Evolutionary conservation across 1,140 invertebrate species (phyloP).

Genomic region (Tetramorium parvispinum): DNA sequence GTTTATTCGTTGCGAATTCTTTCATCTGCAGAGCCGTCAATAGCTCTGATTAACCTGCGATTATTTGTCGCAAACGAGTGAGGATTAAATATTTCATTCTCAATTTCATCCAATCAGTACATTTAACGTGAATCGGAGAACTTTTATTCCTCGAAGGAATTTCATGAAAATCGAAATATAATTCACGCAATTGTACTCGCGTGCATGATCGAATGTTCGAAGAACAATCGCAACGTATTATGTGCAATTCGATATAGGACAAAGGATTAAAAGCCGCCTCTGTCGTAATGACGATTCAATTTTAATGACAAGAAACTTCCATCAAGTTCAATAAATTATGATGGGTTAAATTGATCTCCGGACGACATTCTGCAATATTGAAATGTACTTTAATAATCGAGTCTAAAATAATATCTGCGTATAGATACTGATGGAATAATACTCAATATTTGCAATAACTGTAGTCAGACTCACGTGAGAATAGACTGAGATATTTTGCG

Average conservation of each 20-base stretch:
- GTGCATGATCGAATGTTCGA: neutral
- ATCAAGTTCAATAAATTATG: neutral
- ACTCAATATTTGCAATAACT: neutral
- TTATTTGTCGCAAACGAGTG: neutral
- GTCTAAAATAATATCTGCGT: neutral
- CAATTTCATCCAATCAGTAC: neutral
- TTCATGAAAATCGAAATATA: neutral
- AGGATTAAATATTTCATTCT: neutral
- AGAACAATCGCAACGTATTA: neutral
- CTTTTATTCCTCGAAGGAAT: neutral
- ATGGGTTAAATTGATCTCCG: neutral
- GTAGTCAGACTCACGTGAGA: neutral
- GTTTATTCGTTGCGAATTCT: neutral
- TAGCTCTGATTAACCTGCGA: neutral
- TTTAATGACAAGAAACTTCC: neutral
- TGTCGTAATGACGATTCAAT: neutral
- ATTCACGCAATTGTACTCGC: neutral
- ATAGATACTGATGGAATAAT: slow-evolving; percentile 17
- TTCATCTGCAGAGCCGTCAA: neutral
- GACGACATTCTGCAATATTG: neutral
- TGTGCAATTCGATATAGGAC: neutral
- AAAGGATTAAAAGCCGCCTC: neutral
- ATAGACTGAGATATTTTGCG: neutral
- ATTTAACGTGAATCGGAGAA: neutral
- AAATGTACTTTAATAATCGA: neutral